These are phyloP conservation scores for Caenorhabditis sp. DNA, from an alignment of 2,888 invertebrate species.

Conservation along the genomic window DNA sequence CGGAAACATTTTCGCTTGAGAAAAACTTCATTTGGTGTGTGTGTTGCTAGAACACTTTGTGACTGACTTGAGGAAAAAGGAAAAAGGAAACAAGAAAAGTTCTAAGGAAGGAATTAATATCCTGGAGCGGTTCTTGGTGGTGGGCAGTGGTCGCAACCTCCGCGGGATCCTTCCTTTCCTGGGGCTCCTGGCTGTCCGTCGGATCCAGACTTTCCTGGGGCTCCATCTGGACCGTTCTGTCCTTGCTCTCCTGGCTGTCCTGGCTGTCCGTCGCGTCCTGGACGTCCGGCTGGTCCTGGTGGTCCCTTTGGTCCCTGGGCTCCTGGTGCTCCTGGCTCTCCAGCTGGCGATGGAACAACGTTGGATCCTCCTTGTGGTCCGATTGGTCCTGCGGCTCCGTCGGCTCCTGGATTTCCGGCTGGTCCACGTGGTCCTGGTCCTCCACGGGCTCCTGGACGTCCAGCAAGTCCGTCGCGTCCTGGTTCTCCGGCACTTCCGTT, in stretches of 20 bases:
- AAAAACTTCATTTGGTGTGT: conserved; percentile 44
- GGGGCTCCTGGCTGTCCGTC: conserved; percentile 70
- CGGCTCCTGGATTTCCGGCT: conserved; percentile 71
- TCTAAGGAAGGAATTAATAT: conserved; percentile 62
- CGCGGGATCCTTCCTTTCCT: conserved; percentile 67
- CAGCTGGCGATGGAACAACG: conserved; percentile 70
- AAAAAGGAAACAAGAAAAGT: not conserved
- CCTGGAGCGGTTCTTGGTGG: conserved; percentile 75
- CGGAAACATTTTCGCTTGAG: too few relatives aligned
- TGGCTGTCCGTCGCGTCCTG: conserved; percentile 73
- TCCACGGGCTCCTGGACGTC: conserved; percentile 70
- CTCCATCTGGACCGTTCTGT: conserved; percentile 71
- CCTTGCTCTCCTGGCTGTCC: conserved; percentile 72
- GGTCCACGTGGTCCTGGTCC: conserved; percentile 71
- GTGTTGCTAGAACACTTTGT: conserved; percentile 29
- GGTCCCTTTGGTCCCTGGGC: conserved; percentile 64
- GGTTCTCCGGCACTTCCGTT: conserved; percentile 75
- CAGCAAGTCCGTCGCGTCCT: conserved; percentile 70
- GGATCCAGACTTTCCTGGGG: conserved; percentile 70
- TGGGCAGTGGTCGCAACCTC: conserved; percentile 70
- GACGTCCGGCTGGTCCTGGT: conserved; percentile 68
- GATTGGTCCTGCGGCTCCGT: conserved; percentile 69
- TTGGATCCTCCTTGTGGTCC: conserved; percentile 70
- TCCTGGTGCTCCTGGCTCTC: conserved; percentile 71
- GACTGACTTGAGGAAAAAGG: too few relatives aligned